Evolutionary conservation across 2,888 invertebrate genomes (phyloP).

Genomic region (Phlogophora meticulosa): DNA sequence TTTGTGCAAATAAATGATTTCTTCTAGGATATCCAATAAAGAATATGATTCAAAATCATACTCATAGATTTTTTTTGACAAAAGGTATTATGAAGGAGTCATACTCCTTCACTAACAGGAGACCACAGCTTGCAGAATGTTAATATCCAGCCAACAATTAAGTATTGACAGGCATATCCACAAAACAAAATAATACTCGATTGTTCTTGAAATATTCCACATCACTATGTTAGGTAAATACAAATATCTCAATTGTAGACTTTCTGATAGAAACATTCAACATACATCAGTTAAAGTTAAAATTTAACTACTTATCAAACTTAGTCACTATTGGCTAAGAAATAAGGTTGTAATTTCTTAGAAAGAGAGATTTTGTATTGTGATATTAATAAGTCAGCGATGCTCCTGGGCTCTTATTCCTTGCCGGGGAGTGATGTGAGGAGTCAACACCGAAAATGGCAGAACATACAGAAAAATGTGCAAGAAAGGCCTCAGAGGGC

Average conservation of each 20-base stretch:
- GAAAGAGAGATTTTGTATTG: not conserved
- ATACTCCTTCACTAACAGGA: no score
- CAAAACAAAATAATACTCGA: not conserved
- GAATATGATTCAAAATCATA: no score
- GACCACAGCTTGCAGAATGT: no score
- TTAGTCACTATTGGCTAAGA: not conserved
- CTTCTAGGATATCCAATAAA: no score
- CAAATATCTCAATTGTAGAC: slow-evolving; percentile 47
- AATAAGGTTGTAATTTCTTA: slow-evolving; percentile 33
- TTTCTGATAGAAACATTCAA: slow-evolving; percentile 51
- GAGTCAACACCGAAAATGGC: slow-evolving; percentile 53
- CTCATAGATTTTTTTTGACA: no score
- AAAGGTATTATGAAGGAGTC: no score
- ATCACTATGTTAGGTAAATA: slow-evolving; percentile 37
- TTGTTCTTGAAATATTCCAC: slow-evolving; percentile 31
- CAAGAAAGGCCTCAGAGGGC: slow-evolving; percentile 56
- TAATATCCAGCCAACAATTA: no score
- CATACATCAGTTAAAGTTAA: slow-evolving; percentile 37
- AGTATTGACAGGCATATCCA: slow-evolving; percentile 21
- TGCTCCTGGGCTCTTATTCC: slow-evolving; percentile 46
- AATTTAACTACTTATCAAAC: slow-evolving; percentile 11
- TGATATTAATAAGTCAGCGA: slow-evolving; percentile 52
- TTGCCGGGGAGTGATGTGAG: slow-evolving; percentile 58
- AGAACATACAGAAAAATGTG: slow-evolving; percentile 53
- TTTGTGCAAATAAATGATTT: no score